A percentile compares a stretch with the other conserved stretches of the same genome.
These are phyloP conservation scores for Choreutis nemorana DNA, from an alignment of 2,888 invertebrate genomes.

Conservation along the genomic window DNA sequence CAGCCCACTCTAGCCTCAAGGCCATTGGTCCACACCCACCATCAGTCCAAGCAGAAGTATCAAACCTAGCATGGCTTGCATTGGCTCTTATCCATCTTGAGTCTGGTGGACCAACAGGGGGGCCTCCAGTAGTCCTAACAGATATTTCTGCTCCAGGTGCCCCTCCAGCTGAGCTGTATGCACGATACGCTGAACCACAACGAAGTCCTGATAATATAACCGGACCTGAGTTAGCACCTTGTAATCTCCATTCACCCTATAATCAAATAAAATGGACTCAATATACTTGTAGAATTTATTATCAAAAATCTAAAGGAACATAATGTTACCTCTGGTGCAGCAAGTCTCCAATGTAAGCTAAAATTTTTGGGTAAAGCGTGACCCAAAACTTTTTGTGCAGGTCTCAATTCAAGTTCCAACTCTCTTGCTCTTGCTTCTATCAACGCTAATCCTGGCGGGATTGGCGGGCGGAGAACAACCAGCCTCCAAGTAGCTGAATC, in stretches of 20 bases:
- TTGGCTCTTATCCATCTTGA: constrained; percentile 81
- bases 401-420: constrained; percentile 45
- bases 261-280: constrained; percentile 19
- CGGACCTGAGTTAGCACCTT: constrained; percentile 44
- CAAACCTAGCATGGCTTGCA: constrained; percentile 80
- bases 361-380: constrained; percentile 66
- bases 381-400: constrained; percentile 39
- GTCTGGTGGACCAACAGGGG: constrained; percentile 70
- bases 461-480: constrained; percentile 78
- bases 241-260: constrained; percentile 72
- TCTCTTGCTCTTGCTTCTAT: constrained; percentile 47
- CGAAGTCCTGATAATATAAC: constrained; percentile 74
- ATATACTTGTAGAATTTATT: neutral
- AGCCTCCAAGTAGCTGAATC: constrained; percentile 84
- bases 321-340: constrained; percentile 73
- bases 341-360: constrained; percentile 72
- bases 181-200: constrained; percentile 85
- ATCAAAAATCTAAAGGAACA: neutral
- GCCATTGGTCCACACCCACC: constrained; percentile 86
- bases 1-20: constrained; percentile 76
- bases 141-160: constrained; percentile 77
- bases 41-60: constrained; percentile 83
- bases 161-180: constrained; percentile 83
- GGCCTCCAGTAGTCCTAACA: constrained; percentile 83
- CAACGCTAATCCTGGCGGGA: constrained; percentile 72